These are phyloP conservation scores for Phorcus lineatus DNA, from an alignment of 2,888 invertebrate genomes.

Conservation along the genomic window DNA sequence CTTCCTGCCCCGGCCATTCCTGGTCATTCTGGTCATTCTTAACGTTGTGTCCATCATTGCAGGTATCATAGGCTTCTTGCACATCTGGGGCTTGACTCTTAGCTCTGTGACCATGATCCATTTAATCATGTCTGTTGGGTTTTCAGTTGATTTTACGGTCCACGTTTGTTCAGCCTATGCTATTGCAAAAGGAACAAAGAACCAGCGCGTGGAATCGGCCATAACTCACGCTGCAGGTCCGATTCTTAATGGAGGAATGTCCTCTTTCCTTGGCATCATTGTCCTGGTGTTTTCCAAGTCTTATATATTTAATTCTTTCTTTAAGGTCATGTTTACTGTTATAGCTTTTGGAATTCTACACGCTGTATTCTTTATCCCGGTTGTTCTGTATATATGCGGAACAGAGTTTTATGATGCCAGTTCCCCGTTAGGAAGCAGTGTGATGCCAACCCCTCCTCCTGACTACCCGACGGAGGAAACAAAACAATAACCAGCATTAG, in stretches of 20 bases:
- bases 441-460: too few species aligned
- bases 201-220: slow-evolving; percentile 38
- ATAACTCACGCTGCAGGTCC: slow-evolving; percentile 47
- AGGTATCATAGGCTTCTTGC: slow-evolving; percentile 64
- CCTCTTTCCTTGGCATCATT: slow-evolving; percentile 54
- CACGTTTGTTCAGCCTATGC: slow-evolving; percentile 62
- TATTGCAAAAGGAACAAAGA: slow-evolving; percentile 33
- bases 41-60: slow-evolving; percentile 59
- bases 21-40: slow-evolving; percentile 54
- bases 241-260: slow-evolving; percentile 52
- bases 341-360: slow-evolving; percentile 50
- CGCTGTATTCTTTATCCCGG: slow-evolving; percentile 48
- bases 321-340: slow-evolving; percentile 52
- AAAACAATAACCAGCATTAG: too few species aligned
- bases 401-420: not conserved
- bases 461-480: too few species aligned
- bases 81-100: slow-evolving; percentile 57
- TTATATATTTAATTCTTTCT: slow-evolving; percentile 53
- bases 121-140: slow-evolving; percentile 65
- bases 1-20: slow-evolving; percentile 63
- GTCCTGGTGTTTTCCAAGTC: slow-evolving; percentile 46
- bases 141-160: slow-evolving; percentile 62
- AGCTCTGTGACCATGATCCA: slow-evolving; percentile 67
- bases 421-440: too few species aligned
- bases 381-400: slow-evolving; percentile 46